phyloP scores from a whole-genome alignment of 2,113 vertebrate species.

The Gasterosteus nipponicus region DNA sequence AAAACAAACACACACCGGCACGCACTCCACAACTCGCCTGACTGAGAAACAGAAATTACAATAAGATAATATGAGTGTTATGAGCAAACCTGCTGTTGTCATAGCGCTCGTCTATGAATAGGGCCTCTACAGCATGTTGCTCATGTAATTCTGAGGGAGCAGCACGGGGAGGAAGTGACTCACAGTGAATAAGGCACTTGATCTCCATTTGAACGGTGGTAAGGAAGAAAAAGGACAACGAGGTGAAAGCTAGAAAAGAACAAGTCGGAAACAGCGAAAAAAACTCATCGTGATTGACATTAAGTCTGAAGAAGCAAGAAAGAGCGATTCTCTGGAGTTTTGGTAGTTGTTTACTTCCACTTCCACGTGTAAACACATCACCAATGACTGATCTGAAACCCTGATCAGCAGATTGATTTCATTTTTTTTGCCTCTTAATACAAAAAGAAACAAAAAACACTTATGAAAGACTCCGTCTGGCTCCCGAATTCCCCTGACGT shows the following conservation, averaged over 20 bases:
- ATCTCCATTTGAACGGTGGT: neutral
- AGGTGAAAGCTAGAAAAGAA: neutral
- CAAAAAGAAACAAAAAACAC: neutral
- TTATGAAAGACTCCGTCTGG: neutral
- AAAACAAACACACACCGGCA: conserved; percentile 5
- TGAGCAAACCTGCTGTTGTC: neutral
- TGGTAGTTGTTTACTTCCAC: neutral
- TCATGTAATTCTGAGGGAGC: neutral
- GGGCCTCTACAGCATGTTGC: neutral
- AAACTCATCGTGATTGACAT: neutral
- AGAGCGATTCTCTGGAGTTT: neutral
- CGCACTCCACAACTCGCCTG: neutral
- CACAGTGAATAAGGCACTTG: neutral
- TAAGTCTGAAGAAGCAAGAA: neutral
- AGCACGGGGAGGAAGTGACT: conserved; percentile 16
- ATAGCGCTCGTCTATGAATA: conserved; percentile 11
- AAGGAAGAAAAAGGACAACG: neutral
- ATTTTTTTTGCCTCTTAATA: neutral
- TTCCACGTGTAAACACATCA: neutral
- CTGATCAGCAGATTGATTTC: neutral
- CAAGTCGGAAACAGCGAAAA: neutral
- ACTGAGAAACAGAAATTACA: conserved; percentile 9
- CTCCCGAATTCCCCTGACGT: neutral
- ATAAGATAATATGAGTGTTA: conserved; percentile 2
- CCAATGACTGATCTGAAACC: neutral